A percentile compares a stretch with the other conserved stretches of the same genome.
Evolutionary conservation across 2,113 vertebrate species (phyloP).

Genomic region (Lichenostomus cassidix): DNA sequence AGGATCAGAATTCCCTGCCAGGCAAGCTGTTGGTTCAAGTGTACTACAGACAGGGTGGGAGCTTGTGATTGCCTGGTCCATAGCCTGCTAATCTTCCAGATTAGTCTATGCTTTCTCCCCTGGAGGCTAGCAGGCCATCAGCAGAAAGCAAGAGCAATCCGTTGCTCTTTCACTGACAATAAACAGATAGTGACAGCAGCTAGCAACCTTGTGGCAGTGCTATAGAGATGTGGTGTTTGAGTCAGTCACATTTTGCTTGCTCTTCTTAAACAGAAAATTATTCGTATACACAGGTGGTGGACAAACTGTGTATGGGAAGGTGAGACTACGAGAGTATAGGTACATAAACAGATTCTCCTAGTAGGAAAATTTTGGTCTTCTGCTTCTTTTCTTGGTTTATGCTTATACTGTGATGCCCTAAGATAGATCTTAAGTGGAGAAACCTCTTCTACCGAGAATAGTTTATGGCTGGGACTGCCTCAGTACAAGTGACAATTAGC

Average conservation of each 20-base stretch:
- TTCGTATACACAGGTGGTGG: not conserved
- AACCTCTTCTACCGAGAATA: not conserved
- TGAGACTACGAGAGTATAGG: not conserved
- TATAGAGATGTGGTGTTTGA: not conserved
- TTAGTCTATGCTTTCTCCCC: conserved; percentile 44
- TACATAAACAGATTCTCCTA: not conserved
- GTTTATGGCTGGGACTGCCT: not conserved
- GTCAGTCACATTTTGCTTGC: not conserved
- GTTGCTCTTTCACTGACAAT: conserved; percentile 25
- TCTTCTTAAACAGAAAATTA: not conserved
- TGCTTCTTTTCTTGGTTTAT: not conserved
- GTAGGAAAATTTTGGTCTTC: not conserved
- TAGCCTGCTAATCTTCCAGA: conserved; percentile 60
- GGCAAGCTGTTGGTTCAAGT: conserved; percentile 16
- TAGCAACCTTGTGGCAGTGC: not conserved
- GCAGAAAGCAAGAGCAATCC: conserved; percentile 42
- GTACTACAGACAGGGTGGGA: not conserved
- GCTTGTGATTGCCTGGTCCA: conserved; percentile 24
- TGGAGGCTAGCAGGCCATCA: conserved; percentile 37
- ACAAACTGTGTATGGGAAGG: not conserved
- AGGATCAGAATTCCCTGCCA: conserved; percentile 52
- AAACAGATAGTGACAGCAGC: conserved; percentile 24
- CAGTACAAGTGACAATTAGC: not conserved
- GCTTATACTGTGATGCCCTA: not conserved
- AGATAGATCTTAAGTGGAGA: not conserved